These are phyloP conservation scores for Pogona vitticeps DNA, from an alignment of 2,113 vertebrate genomes.

Conservation along the genomic window DNA sequence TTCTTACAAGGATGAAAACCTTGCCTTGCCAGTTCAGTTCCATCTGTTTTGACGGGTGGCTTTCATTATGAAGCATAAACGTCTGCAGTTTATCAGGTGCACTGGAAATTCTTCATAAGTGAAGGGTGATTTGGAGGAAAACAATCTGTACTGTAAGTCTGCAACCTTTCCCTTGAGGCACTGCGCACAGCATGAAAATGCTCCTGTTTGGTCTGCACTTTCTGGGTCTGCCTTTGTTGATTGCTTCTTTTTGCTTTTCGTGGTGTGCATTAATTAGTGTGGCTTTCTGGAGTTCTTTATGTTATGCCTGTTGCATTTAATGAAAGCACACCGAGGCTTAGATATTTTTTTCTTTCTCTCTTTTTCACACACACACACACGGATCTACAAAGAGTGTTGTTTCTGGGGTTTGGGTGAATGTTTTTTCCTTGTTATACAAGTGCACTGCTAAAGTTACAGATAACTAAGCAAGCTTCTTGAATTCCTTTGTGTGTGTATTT, in stretches of 20 bases:
- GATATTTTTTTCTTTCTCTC: no score
- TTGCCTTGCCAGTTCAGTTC: not conserved
- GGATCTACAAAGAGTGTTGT: not conserved
- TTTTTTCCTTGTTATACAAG: not conserved
- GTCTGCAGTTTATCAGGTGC: conserved; percentile 22
- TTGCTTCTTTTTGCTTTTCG: conserved; percentile 1
- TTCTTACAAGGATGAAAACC: not conserved
- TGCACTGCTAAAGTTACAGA: not conserved
- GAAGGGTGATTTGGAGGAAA: conserved; percentile 5
- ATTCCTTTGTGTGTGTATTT: not conserved
- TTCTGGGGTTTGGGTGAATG: not conserved
- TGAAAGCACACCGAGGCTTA: not conserved
- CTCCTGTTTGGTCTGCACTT: not conserved
- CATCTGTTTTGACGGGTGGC: not conserved
- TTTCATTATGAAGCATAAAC: conserved; percentile 37
- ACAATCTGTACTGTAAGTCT: conserved; percentile 19
- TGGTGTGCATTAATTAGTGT: not conserved
- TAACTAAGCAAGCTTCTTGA: not conserved
- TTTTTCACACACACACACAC: not conserved
- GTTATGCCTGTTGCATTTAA: not conserved
- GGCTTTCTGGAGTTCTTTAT: not conserved
- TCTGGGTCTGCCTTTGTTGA: not conserved
- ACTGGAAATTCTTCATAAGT: conserved; percentile 9
- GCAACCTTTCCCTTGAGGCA: not conserved
- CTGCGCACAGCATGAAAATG: not conserved